Conservation (phyloP, 2,888 invertebrate species). For the Thecocarcelia acutangulata region DNA sequence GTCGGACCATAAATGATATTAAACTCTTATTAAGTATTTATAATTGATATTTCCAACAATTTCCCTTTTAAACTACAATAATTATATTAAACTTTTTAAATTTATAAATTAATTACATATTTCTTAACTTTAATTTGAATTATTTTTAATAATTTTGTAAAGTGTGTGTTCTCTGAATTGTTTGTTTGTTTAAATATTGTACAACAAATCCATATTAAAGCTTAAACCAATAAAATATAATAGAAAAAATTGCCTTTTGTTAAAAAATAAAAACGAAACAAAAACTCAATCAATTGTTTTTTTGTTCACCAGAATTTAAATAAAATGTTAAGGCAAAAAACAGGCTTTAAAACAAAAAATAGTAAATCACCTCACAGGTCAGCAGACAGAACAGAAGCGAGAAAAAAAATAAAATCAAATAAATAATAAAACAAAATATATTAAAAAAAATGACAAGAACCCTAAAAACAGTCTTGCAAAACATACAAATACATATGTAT, state of each 20-base stretch:
- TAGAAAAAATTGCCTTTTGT: neutral
- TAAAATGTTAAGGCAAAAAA: slow-evolving; percentile 6
- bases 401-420: neutral
- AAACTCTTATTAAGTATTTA: too few species aligned
- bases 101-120: neutral
- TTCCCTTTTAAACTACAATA: too few species aligned
- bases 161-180: neutral
- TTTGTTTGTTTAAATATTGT: neutral
- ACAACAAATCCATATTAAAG: neutral
- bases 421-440: too few species aligned
- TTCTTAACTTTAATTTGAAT: neutral
- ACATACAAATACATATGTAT: too few species aligned
- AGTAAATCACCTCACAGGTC: neutral
- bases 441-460: too few species aligned
- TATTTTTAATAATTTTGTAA: neutral
- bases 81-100: too few species aligned
- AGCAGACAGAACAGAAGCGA: neutral
- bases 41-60: too few species aligned
- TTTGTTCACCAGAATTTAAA: neutral
- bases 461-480: too few species aligned
- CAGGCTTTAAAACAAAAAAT: neutral
- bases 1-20: too few species aligned
- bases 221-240: neutral
- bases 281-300: neutral
- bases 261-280: neutral